These are phyloP conservation scores for Labroides dimidiatus DNA, from an alignment of 2,797 vertebrate genomes.

Conservation along the genomic window DNA sequence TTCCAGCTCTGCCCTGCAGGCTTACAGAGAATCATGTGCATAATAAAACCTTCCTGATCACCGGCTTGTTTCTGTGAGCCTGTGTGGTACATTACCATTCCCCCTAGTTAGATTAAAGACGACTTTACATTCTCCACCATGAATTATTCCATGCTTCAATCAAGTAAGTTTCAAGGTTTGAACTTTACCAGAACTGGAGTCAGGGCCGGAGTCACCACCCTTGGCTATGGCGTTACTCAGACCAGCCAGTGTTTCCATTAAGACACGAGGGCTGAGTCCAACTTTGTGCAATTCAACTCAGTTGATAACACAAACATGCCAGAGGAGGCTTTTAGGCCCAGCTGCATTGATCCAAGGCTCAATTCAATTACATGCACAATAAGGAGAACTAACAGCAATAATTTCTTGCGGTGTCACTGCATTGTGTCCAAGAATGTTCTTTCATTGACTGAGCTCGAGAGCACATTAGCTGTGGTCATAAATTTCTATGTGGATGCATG, in stretches of 20 bases:
- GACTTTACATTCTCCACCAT: constrained; percentile 35
- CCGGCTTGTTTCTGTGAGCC: constrained; percentile 24
- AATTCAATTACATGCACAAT: constrained; percentile 51
- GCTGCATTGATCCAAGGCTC: constrained; percentile 56
- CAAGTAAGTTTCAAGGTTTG: constrained; percentile 40
- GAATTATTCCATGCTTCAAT: constrained; percentile 47
- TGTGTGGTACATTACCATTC: constrained; percentile 10
- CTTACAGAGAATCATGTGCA: not conserved
- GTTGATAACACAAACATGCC: constrained; percentile 44
- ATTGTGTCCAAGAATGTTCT: not conserved
- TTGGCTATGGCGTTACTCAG: constrained; percentile 33
- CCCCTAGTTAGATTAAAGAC: constrained; percentile 35
- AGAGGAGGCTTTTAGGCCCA: constrained; percentile 45
- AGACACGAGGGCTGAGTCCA: constrained; percentile 27
- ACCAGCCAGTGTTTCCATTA: constrained; percentile 38
- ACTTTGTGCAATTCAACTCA: constrained; percentile 44
- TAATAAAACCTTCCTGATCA: constrained; percentile 30
- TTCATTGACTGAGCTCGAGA: constrained; percentile 11
- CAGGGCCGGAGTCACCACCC: constrained; percentile 23
- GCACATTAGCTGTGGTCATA: not conserved
- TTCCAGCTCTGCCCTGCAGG: constrained; percentile 6
- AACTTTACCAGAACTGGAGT: constrained; percentile 29
- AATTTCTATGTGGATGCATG: not conserved
- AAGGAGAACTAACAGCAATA: constrained; percentile 26
- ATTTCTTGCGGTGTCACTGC: constrained; percentile 14